Percentiles rank a stretch among this genome's conserved stretches.
These are phyloP conservation scores for Mycogona germanica DNA, from an alignment of 2,888 invertebrate species.

Conservation along the genomic window DNA sequence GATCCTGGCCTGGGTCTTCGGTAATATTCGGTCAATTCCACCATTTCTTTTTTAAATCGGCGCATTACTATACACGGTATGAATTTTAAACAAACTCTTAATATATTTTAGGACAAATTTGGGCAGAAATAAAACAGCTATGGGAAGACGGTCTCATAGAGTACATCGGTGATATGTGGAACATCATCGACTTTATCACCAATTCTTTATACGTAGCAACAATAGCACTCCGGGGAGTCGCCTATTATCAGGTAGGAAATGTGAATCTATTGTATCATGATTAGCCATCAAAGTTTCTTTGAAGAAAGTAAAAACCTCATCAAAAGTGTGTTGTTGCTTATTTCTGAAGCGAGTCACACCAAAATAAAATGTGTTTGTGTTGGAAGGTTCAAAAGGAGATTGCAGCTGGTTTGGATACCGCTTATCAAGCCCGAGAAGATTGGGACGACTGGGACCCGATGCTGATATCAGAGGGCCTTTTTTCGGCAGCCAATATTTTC, in stretches of 20 bases:
- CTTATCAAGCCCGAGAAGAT: no score
- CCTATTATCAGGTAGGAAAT: conserved; percentile 72
- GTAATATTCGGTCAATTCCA: conserved; percentile 42
- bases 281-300: no score
- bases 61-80: neutral
- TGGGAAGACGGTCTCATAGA: conserved; percentile 97
- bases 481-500: conserved; percentile 97
- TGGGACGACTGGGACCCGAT: conserved; percentile 99
- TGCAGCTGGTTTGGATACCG: no score
- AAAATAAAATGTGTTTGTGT: neutral
- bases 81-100: neutral
- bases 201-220: conserved; percentile 97
- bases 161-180: conserved; percentile 99
- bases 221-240: conserved; percentile 83
- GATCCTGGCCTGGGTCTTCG: conserved; percentile 89
- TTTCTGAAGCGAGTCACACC: no score
- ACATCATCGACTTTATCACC: conserved; percentile 96
- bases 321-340: no score
- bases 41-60: neutral
- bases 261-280: neutral
- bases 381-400: neutral
- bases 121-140: conserved; percentile 97
- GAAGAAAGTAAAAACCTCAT: no score
- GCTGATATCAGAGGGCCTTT: conserved; percentile 88
- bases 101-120: conserved; percentile 75